A percentile compares a stretch with the other conserved stretches of the same genome.
Evolutionary conservation across 1,140 invertebrate species (phyloP).

Genomic region (Latrodectus geometricus): DNA sequence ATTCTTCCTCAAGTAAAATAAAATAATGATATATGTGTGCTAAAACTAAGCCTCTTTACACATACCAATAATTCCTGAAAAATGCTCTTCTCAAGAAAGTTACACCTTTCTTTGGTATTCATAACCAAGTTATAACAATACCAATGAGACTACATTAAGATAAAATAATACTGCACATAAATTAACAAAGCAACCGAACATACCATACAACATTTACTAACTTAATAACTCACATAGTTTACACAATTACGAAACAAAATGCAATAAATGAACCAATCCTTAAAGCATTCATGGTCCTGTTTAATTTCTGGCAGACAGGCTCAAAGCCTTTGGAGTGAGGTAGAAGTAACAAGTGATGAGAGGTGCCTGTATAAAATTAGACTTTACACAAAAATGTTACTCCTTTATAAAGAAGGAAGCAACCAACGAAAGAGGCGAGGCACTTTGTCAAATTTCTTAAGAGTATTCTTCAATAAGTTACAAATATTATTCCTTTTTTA

Average conservation of each 20-base stretch:
- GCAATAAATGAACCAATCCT: slow-evolving; percentile 52
- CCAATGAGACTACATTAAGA: slow-evolving; percentile 58
- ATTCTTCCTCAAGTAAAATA: slow-evolving; percentile 56
- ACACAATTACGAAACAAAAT: slow-evolving; percentile 59
- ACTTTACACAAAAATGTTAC: slow-evolving; percentile 34
- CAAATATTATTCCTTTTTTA: not conserved
- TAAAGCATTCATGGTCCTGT: slow-evolving; percentile 38
- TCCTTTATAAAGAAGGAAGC: slow-evolving; percentile 31
- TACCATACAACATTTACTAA: slow-evolving; percentile 60
- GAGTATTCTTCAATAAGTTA: not conserved
- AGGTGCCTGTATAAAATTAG: slow-evolving; percentile 2
- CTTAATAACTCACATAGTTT: slow-evolving; percentile 42
- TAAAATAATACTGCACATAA: slow-evolving; percentile 62
- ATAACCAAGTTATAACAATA: slow-evolving; percentile 49
- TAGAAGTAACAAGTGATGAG: slow-evolving; percentile 47
- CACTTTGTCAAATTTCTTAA: slow-evolving; percentile 51
- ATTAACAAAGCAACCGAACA: slow-evolving; percentile 62
- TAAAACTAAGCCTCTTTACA: slow-evolving; percentile 60
- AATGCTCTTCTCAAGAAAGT: slow-evolving; percentile 29
- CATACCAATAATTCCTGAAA: slow-evolving; percentile 57
- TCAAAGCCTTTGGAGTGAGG: slow-evolving; percentile 20
- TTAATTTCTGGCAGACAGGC: not conserved
- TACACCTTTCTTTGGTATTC: slow-evolving; percentile 45
- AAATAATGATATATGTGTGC: slow-evolving; percentile 59
- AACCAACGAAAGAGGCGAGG: slow-evolving; percentile 51